phyloP scores from a whole-genome alignment of 2,888 invertebrate species.

The Platycheirus rosarum region DNA sequence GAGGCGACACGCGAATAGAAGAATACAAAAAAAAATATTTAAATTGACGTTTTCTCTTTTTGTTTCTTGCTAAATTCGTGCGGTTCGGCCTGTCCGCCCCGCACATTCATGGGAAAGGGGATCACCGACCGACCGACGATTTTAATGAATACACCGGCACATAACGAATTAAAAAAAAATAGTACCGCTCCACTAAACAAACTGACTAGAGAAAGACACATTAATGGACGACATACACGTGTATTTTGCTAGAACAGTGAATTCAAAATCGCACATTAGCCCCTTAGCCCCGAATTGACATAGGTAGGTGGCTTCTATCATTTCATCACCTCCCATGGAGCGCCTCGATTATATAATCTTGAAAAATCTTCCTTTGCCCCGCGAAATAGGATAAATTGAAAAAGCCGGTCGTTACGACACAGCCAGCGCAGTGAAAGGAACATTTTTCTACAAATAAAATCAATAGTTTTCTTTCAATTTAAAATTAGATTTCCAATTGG shows the following conservation, averaged over 20 bases:
- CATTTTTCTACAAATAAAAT: slow-evolving; percentile 3
- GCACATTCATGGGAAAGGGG: background rate
- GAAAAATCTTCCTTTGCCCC: slow-evolving; percentile 33
- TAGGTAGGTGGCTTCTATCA: background rate
- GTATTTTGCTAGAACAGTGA: slow-evolving; percentile 9
- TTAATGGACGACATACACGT: slow-evolving; percentile 32
- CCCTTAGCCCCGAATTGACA: background rate
- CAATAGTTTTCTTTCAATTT: background rate
- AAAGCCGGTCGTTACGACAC: slow-evolving; percentile 54
- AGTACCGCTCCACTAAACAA: slow-evolving; percentile 14
- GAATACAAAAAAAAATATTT: slow-evolving; percentile 4
- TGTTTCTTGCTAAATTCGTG: background rate
- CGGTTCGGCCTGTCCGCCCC: background rate
- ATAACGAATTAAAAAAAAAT: slow-evolving; percentile 27
- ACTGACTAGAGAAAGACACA: slow-evolving; percentile 29
- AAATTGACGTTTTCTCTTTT: slow-evolving; percentile 18
- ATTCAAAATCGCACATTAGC: background rate
- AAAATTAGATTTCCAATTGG: background rate
- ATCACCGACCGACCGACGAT: slow-evolving; percentile 12
- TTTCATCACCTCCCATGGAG: slow-evolving; percentile 18
- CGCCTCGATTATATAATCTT: slow-evolving; percentile 57
- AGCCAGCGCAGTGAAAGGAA: slow-evolving; percentile 25
- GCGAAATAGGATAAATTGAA: slow-evolving; percentile 15
- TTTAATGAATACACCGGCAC: slow-evolving; percentile 31
- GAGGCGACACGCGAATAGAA: slow-evolving; percentile 3